A percentile compares a stretch with the other conserved stretches of the same genome.
Conservation (phyloP, 2,888 invertebrate species). For the Euplexia lucipara region DNA sequence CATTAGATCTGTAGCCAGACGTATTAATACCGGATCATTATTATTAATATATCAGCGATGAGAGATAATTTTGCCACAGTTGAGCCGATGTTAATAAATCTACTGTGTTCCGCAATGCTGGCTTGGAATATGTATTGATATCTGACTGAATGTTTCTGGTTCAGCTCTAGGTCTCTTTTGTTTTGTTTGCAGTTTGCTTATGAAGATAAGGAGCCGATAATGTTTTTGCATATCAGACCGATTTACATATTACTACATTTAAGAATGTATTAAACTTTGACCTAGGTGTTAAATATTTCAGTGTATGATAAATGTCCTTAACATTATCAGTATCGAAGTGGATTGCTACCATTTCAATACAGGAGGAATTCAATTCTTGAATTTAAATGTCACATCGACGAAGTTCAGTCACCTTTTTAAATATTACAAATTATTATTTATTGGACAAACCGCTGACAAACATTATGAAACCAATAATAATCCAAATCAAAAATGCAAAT, state of each 20-base stretch:
- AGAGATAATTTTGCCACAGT: constrained; percentile 72
- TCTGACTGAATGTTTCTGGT: constrained; percentile 43
- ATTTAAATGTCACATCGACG: background rate
- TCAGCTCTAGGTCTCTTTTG: constrained; percentile 29
- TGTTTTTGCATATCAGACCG: constrained; percentile 39
- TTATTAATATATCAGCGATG: constrained; percentile 81
- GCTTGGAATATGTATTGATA: constrained; percentile 65
- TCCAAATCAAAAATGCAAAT: constrained; percentile 63
- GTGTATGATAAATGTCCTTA: constrained; percentile 14
- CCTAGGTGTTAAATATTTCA: background rate
- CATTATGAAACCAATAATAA: constrained; percentile 35
- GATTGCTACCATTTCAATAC: constrained; percentile 22
- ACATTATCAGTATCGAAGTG: constrained; percentile 6
- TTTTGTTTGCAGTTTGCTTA: constrained; percentile 21
- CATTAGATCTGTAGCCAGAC: constrained; percentile 76
- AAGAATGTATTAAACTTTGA: constrained; percentile 17
- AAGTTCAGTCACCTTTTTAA: constrained; percentile 15
- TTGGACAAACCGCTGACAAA: constrained; percentile 29
- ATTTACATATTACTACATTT: constrained; percentile 39
- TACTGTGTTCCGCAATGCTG: constrained; percentile 62
- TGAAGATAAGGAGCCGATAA: constrained; percentile 36
- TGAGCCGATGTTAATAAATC: constrained; percentile 70
- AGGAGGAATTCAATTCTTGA: background rate
- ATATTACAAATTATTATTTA: constrained; percentile 40
- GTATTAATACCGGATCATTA: constrained; percentile 80